Percentiles rank a stretch among this genome's conserved stretches.
phyloP scores from a whole-genome alignment of 2,888 invertebrate genomes.

The Hypomecis atomaria region DNA sequence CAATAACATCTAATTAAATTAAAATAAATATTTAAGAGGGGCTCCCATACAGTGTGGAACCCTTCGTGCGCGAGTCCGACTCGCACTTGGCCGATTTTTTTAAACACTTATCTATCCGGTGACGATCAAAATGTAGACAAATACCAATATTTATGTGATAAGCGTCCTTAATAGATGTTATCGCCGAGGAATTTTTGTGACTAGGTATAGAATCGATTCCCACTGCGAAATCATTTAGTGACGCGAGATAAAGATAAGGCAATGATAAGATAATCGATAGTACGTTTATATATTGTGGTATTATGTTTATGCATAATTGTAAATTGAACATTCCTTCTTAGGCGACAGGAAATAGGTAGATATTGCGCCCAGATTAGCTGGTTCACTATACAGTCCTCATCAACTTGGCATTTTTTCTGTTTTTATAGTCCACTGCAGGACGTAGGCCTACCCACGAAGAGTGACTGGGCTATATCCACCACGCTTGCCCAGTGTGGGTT shows the following conservation, averaged over 20 bases:
- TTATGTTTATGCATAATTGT: neutral
- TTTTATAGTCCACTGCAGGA: too few species aligned
- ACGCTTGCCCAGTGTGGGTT: too few species aligned
- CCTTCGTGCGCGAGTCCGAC: too few species aligned
- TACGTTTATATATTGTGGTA: neutral
- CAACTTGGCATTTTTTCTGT: too few species aligned
- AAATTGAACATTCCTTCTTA: neutral
- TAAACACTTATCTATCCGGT: neutral
- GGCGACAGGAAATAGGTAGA: neutral
- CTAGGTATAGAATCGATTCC: conserved; percentile 25
- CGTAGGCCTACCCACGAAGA: too few species aligned
- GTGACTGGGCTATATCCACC: too few species aligned
- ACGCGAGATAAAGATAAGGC: conserved; percentile 45
- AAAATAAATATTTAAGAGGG: too few species aligned
- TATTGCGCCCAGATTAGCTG: too few species aligned
- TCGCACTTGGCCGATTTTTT: neutral
- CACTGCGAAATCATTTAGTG: conserved; percentile 35
- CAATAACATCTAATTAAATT: too few species aligned
- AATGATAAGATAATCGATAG: conserved; percentile 21
- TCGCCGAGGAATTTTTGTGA: conserved; percentile 31
- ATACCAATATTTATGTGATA: conserved; percentile 6
- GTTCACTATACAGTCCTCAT: too few species aligned
- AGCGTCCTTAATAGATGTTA: conserved; percentile 29
- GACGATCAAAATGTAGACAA: neutral
- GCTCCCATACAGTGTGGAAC: too few species aligned